phyloP scores from a whole-genome alignment of 2,113 vertebrate species.

The Mohoua ochrocephala region DNA sequence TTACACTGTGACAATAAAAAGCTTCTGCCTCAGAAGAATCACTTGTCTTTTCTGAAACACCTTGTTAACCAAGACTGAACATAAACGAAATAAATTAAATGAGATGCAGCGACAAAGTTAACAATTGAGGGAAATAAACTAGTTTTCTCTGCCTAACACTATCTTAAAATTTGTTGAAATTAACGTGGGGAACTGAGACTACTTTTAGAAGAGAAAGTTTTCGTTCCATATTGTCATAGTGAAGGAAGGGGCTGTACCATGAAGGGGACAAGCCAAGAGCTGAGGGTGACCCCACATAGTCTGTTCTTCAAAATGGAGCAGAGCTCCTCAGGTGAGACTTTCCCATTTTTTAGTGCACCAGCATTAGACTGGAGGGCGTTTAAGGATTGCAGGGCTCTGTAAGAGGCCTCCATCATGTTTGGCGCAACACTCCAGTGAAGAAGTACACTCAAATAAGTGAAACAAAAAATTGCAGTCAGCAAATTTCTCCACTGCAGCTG shows the following conservation, averaged over 20 bases:
- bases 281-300: background rate
- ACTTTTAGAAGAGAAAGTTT: background rate
- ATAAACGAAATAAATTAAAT: background rate
- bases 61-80: background rate
- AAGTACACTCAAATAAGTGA: background rate
- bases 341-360: background rate
- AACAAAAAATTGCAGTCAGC: background rate
- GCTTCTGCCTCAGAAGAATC: background rate
- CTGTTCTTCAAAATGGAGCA: background rate
- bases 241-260: background rate
- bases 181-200: background rate
- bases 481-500: background rate
- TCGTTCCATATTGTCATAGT: background rate
- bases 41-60: background rate
- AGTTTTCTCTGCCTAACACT: background rate
- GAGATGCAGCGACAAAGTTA: background rate
- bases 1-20: background rate
- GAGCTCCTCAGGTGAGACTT: background rate
- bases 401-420: background rate
- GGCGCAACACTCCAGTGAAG: background rate
- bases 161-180: background rate
- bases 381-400: background rate
- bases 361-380: background rate
- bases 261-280: background rate
- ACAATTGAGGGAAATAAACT: background rate